Evolutionary conservation across 2,888 invertebrate species (phyloP), one percentile per base, ranked within the genome.

Genomic region (Cataglyphis albicans): DNA sequence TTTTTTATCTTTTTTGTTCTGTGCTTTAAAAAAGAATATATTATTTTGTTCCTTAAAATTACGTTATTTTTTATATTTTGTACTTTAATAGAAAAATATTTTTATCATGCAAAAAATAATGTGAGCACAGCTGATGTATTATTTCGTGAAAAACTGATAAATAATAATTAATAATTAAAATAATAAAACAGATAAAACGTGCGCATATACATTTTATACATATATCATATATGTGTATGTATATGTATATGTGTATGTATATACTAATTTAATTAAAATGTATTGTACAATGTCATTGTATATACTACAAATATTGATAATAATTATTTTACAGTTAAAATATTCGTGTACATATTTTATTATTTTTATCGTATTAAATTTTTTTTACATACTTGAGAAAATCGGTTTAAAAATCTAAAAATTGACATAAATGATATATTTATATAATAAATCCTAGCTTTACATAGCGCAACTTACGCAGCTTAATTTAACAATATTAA

Each of bases 271-370:
- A 52, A n/a, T 52, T 52, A 52, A 52, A 52, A 52, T 52, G n/a
- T 52, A n/a, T n/a, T 6, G 6, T 52, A n/a, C 7, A 48, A 52
- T n/a, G 7, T 52, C 7, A 52, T n/a, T 52, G 2, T 7, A 35
- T 35, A 35, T 35, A 52, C 3, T 52, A 52, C n/a, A 52, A 52
- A 61, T 41, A 29, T 44, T 32, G 44, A 44, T 61, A 32, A 32
- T 61, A 61, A 61, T 44, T 32, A 74, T 74, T 44, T 32, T 21
- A 9, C 9, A 35, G 12, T 29, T 74, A 7, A 59, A 29, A 61
- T 15, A 32, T 29, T 41, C 1, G 6, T 15, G 9, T 32, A 1
- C 1, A 2, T n/a, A 29, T 41, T 74, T 32, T 44, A 61, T 25
- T 3, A 57, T 29, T 70, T 18, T 55, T 55, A 52, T n/a, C 52